Evolutionary conservation across 2,888 invertebrate species (phyloP).

Genomic region (Galerucella calmariensis): DNA sequence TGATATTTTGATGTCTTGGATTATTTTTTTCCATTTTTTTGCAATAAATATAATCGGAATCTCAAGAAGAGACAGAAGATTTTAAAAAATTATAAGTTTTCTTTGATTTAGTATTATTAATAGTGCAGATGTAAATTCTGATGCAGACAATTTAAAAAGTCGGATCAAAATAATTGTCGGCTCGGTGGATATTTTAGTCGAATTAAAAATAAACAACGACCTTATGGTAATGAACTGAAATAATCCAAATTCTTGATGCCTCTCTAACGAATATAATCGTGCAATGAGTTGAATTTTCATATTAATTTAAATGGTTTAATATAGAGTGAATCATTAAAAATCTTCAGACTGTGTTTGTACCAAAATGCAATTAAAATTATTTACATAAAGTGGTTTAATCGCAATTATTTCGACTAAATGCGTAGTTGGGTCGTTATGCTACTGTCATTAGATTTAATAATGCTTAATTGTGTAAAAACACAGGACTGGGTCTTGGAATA

Average conservation of each 20-base stretch:
- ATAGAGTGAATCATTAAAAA: conserved; percentile 45
- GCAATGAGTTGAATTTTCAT: conserved; percentile 38
- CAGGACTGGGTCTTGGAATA: background rate
- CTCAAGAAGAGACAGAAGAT: no score
- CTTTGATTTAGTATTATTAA: background rate
- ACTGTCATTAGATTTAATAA: conserved; percentile 53
- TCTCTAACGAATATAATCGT: conserved; percentile 40
- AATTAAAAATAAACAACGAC: conserved; percentile 33
- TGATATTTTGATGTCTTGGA: no score
- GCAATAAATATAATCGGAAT: no score
- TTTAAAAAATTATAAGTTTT: no score
- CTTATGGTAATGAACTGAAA: conserved; percentile 39
- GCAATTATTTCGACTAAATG: conserved; percentile 54
- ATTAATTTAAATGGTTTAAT: conserved; percentile 40
- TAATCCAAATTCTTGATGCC: conserved; percentile 37
- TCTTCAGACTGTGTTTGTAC: conserved; percentile 38
- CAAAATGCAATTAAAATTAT: conserved; percentile 56
- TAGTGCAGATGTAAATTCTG: conserved; percentile 4
- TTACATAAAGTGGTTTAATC: conserved; percentile 59
- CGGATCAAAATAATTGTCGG: conserved; percentile 30
- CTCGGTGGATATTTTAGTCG: conserved; percentile 33
- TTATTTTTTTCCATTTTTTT: no score
- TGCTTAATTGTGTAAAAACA: conserved; percentile 24
- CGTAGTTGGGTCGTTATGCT: conserved; percentile 53
- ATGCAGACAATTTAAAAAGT: background rate